A percentile compares a stretch with the other conserved stretches of the same genome.
Evolutionary conservation across 2,888 invertebrate genomes (phyloP).

Genomic region (Gortyna flavago): DNA sequence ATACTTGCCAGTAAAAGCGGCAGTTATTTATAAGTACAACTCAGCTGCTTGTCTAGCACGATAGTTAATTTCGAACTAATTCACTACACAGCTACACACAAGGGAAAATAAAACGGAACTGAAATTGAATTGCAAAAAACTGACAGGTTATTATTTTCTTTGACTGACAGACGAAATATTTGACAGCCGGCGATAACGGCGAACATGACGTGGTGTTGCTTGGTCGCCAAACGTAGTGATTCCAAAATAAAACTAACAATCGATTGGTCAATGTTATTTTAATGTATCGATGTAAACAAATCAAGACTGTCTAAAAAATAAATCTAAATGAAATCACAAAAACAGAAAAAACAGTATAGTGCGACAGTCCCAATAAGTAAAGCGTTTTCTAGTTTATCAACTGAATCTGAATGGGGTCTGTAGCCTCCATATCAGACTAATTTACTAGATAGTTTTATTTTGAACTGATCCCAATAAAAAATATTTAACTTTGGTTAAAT

Average conservation of each 20-base stretch:
- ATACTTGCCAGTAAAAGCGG: slow-evolving; percentile 24
- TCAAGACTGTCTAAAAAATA: not conserved
- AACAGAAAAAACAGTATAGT: not conserved
- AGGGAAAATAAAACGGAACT: slow-evolving; percentile 22
- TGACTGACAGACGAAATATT: slow-evolving; percentile 11
- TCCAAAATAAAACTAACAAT: not conserved
- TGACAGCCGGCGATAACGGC: slow-evolving; percentile 24
- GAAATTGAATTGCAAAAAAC: not conserved
- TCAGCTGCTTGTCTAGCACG: not conserved
- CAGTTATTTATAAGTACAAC: slow-evolving; percentile 3
- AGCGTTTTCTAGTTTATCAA: too few relatives aligned
- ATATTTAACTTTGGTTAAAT: too few relatives aligned
- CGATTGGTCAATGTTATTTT: not conserved
- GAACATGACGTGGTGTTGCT: slow-evolving; percentile 19
- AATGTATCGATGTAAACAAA: not conserved
- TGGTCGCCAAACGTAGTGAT: slow-evolving; percentile 2
- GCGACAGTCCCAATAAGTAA: not conserved
- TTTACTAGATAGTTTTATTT: too few relatives aligned
- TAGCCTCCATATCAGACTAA: too few relatives aligned
- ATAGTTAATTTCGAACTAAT: slow-evolving; percentile 10
- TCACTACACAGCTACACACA: slow-evolving; percentile 24
- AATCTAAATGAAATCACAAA: not conserved
- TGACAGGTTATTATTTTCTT: too few relatives aligned
- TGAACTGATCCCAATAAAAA: too few relatives aligned
- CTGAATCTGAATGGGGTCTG: too few relatives aligned